Base-by-base conservation (phyloP, 2,888 invertebrate species). In the Tipula helvola region DNA sequence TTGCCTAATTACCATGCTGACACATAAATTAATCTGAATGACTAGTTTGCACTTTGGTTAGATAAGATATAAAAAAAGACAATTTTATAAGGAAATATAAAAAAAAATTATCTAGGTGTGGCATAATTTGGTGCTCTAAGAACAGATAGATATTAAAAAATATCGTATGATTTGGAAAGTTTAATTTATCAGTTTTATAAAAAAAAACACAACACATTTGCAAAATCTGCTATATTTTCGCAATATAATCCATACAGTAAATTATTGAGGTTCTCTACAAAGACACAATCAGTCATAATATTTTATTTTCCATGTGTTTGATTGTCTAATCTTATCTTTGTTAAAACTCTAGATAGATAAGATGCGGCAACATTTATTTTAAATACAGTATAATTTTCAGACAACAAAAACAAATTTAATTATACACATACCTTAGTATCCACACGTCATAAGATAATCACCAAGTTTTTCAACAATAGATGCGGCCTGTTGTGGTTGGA, bases 391-490 rank as follows among this genome's bases (percentile, higher is more conserved):
- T 71, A 71, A 71, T 28, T 28, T 28, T 71, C 28, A 71, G 10
- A 28, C 28, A 71, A 52, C 52, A 71, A 71, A 10, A 71, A 71
- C 10, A 71, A 71, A 3, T n/a, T 71, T 41, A 84, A 84, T 84
- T 39, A n/a, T 5, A 36, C 52, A 39, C 86, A 36, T 88, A 94
- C 94, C 94, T 95, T 97, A 97, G 96, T 97, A 97, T 95, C 97
- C 97, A 95, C 97, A 97, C 94, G 95, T 95, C 94, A 97, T 95
- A 95, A 97, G 96, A 95, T 97, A 97, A 93, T 97, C 97, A 94
- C 97, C 97, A 95, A 97, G 95, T 95, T 97, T 97, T 95, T 97
- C 97, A 93, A 97, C 97, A 93, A 97, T 97, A 90, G 97, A 97
- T 93, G 97, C 97, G 91, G 97, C 97, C 94, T 97, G 97, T 93